Conservation (phyloP, 2,888 invertebrate species). For the Papilio gigon region DNA sequence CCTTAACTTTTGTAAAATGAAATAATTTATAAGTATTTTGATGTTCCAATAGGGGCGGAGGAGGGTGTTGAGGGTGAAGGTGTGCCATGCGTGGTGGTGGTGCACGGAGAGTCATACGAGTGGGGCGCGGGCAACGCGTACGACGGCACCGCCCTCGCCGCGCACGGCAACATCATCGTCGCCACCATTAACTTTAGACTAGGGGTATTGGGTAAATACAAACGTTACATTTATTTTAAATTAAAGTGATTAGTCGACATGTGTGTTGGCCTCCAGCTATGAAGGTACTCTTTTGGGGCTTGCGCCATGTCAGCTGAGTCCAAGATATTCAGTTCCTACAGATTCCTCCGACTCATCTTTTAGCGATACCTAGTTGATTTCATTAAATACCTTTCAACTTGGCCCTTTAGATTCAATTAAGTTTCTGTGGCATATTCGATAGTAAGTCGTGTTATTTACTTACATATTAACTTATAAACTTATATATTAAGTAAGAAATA, state of each 20-base stretch:
- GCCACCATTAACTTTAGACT: constrained; percentile 96
- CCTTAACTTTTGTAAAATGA: background rate
- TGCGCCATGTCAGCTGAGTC: too few species aligned
- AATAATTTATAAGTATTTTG: background rate
- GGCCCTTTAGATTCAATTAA: too few species aligned
- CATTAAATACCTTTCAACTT: too few species aligned
- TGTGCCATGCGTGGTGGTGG: constrained; percentile 92
- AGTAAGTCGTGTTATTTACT: too few species aligned
- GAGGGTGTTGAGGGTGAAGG: constrained; percentile 77
- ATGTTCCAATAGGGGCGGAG: constrained; percentile 57
- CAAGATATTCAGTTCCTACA: too few species aligned
- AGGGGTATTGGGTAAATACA: constrained; percentile 89
- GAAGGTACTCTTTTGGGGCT: too few species aligned
- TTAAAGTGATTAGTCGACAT: too few species aligned
- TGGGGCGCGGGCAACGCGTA: constrained; percentile 99
- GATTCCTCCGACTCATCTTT: too few species aligned
- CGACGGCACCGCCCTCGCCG: constrained; percentile 97
- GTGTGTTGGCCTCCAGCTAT: too few species aligned
- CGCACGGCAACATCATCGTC: constrained; percentile 93
- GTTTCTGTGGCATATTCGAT: too few species aligned
- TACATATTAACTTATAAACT: too few species aligned
- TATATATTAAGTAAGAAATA: background rate
- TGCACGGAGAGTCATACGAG: constrained; percentile 97
- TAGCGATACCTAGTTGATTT: too few species aligned
- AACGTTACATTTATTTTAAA: background rate